Base-by-base conservation (phyloP, 2,113 vertebrate genomes). In the Benitochromis conjunctus region DNA sequence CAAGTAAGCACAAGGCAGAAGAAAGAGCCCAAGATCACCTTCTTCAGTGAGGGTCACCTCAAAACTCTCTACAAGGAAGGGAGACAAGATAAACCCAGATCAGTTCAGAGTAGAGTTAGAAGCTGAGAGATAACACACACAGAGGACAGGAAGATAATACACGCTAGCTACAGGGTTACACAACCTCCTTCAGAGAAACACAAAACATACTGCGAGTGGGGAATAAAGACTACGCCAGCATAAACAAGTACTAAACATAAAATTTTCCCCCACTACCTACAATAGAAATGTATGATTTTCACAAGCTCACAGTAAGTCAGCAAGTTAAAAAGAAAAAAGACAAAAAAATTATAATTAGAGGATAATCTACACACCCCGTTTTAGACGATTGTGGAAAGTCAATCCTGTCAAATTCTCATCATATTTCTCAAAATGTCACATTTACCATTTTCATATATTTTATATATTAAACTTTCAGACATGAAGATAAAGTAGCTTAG, bases 41-140 rank as follows among this genome's bases (percentile, higher is more conserved):
- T 99, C 97, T 97, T 98, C 97, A 96, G 98, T 99, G 97, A 99
- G 97, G 97, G 97, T 99, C 98, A 99, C 98, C 98, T 99, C 98
- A 99, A 98, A 99, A 98, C 98, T 99, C 97, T 99, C 98, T 99
- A 97, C 91, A 96, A 90, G 93, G 92, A 95, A 98, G 97, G 97
- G 97, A 99, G 97, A 99, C 96, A 98, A 99, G 97, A 99, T 96
- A 99, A 97, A 97, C 96, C 97, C 95, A 94, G 96, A 96, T 98
- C 97, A 99, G 98, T 98, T 95, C 97, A 85, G 89, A 90, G 92
- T 95, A 97, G 94, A 97, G 96, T 92, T 94, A 92, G 86, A 90
- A 83, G 83, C 66, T 90, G 89, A 95, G 87, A 94, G 86, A 92
- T 81, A 87, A 97, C 92, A 66, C 60, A 95, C 84, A 7, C 87